phyloP scores from a whole-genome alignment of 2,888 invertebrate species.

The Dicyrtomina minuta region DNA sequence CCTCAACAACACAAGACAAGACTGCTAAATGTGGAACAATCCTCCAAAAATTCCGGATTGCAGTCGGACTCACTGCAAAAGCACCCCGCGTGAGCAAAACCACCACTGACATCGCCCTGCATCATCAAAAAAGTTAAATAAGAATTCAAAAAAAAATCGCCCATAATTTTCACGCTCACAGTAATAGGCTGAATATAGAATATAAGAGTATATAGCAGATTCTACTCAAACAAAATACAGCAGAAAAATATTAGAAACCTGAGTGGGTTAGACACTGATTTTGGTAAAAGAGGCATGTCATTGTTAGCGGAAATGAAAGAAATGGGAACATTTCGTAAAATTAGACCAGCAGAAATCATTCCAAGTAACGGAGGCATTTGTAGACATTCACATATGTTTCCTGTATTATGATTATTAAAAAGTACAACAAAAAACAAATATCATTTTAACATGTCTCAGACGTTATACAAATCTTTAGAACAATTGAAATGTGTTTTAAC shows the following conservation, averaged over 20 bases:
- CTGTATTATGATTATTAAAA: constrained; percentile 31
- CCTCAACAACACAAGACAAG: constrained; percentile 45
- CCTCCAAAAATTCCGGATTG: constrained; percentile 42
- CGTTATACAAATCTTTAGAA: background rate
- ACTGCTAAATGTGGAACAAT: constrained; percentile 43
- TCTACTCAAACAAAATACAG: no score
- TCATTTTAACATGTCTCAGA: background rate
- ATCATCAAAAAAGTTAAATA: background rate
- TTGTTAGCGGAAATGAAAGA: constrained; percentile 41
- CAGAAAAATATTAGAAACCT: no score
- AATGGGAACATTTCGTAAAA: constrained; percentile 46
- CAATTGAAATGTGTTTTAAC: background rate
- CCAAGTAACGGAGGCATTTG: constrained; percentile 46
- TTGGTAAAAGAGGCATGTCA: constrained; percentile 35
- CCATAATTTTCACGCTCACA: constrained; percentile 5
- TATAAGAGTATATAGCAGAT: no score
- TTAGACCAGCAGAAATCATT: constrained; percentile 46
- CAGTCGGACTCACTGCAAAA: constrained; percentile 41
- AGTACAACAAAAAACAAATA: background rate
- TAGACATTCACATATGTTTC: constrained; percentile 39
- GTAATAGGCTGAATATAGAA: background rate
- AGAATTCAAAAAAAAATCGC: background rate
- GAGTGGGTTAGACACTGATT: constrained; percentile 38
- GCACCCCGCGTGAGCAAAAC: constrained; percentile 48
- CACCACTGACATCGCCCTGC: constrained; percentile 48